Conservation (phyloP, 2,797 vertebrate species). For the Hemitrygon akajei region DNA sequence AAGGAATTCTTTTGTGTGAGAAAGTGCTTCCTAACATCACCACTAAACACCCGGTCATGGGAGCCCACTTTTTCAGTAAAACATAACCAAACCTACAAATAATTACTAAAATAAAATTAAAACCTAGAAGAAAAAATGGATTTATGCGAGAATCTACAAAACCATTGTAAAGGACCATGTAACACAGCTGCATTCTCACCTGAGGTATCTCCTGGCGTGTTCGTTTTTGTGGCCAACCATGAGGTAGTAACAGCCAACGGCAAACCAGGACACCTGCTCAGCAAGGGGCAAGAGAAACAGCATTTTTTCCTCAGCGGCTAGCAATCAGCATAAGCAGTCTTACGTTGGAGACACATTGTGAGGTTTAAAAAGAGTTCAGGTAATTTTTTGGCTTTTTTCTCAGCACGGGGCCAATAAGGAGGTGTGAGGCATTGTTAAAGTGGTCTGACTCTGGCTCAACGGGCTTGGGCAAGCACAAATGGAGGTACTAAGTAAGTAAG, state of each 20-base stretch:
- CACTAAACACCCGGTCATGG: not conserved
- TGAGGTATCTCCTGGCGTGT: slow-evolving; percentile 89
- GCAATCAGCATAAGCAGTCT: too few relatives aligned
- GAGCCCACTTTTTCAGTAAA: not conserved
- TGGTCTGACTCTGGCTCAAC: too few relatives aligned
- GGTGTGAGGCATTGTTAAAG: too few relatives aligned
- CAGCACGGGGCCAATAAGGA: too few relatives aligned
- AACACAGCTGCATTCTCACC: slow-evolving; percentile 56
- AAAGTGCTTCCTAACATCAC: not conserved
- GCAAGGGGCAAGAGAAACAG: not conserved
- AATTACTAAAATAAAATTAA: not conserved
- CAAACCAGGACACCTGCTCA: slow-evolving; percentile 81
- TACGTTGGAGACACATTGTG: too few relatives aligned
- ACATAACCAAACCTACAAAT: not conserved
- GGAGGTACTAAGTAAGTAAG: too few relatives aligned
- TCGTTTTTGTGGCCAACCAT: slow-evolving; percentile 99
- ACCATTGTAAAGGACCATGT: not conserved
- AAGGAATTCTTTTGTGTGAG: not conserved
- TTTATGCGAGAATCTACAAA: not conserved
- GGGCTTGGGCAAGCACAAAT: too few relatives aligned
- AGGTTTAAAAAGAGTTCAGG: too few relatives aligned
- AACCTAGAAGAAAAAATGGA: not conserved
- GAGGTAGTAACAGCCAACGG: slow-evolving; percentile 95
- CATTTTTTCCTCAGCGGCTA: too few relatives aligned
- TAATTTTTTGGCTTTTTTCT: too few relatives aligned